A percentile compares a stretch with the other conserved stretches of the same genome.
Conservation (phyloP, 1,140 invertebrate species). For the Drosophila simulans region DNA sequence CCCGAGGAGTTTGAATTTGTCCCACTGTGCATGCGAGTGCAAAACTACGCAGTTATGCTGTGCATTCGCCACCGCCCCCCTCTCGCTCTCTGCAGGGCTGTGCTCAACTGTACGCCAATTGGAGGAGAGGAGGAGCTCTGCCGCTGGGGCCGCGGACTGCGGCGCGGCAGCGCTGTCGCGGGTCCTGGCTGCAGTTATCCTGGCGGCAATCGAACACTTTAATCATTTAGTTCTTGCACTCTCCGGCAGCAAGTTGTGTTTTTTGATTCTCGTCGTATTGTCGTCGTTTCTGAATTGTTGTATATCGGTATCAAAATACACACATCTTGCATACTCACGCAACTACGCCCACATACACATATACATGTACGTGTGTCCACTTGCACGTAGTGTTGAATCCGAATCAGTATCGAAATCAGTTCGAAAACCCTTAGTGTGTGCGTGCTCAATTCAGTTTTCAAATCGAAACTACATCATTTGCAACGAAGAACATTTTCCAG, state of each 20-base stretch:
- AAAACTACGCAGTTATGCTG: slow-evolving; percentile 72
- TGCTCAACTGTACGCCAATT: slow-evolving; percentile 54
- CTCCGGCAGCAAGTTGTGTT: slow-evolving; percentile 84
- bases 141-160: slow-evolving; percentile 23
- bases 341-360: slow-evolving; percentile 31
- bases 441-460: slow-evolving; percentile 64
- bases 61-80: slow-evolving; percentile 29
- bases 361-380: slow-evolving; percentile 24
- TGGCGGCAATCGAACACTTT: slow-evolving; percentile 75
- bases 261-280: slow-evolving; percentile 82
- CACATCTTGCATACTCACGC: slow-evolving; percentile 70
- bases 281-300: slow-evolving; percentile 82
- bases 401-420: slow-evolving; percentile 35
- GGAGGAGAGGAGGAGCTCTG: slow-evolving; percentile 37
- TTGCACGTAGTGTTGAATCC: slow-evolving; percentile 51
- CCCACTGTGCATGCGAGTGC: slow-evolving; percentile 39
- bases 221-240: slow-evolving; percentile 85
- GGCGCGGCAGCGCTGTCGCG: slow-evolving; percentile 31
- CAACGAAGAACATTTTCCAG: slow-evolving; percentile 39
- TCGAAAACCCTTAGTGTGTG: slow-evolving; percentile 40
- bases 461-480: slow-evolving; percentile 65
- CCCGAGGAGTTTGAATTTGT: neutral
- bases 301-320: slow-evolving; percentile 78
- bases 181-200: slow-evolving; percentile 80
- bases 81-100: slow-evolving; percentile 10